Percentiles rank a stretch among this genome's conserved stretches.
Conservation (phyloP, 2,888 invertebrate genomes). For the Geotrupes spiniger region DNA sequence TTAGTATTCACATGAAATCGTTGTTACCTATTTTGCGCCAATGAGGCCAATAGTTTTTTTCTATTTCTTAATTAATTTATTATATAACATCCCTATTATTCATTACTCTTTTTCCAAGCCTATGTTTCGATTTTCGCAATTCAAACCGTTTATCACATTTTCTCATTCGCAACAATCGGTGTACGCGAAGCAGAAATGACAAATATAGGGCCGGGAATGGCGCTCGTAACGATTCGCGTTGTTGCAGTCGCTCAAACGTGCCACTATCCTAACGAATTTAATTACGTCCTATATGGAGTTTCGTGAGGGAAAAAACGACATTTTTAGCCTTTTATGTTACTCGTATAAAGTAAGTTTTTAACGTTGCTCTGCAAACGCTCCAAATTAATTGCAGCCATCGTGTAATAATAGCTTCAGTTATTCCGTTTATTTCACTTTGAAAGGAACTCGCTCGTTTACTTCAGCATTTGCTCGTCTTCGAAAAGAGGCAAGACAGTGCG, state of each 20-base stretch:
- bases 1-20: too few species aligned
- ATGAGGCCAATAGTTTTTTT: too few species aligned
- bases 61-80: too few species aligned
- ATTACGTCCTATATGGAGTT: background rate
- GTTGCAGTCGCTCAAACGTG: background rate
- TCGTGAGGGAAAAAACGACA: background rate
- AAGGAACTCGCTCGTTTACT: background rate
- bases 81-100: too few species aligned
- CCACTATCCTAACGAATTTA: conserved; percentile 1
- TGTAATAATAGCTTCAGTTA: background rate
- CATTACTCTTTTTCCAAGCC: too few species aligned
- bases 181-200: background rate
- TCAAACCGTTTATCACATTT: too few species aligned
- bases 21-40: too few species aligned
- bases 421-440: background rate
- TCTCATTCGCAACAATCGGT: too few species aligned
- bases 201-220: background rate
- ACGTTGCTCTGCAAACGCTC: background rate
- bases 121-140: too few species aligned
- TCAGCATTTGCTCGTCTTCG: too few species aligned
- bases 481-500: too few species aligned
- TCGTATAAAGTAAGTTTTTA: background rate
- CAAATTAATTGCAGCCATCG: background rate
- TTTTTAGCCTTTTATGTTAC: conserved; percentile 2
- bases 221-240: conserved; percentile 1